phyloP scores from a whole-genome alignment of 2,888 invertebrate species.

The Andrena haemorrhoa region DNA sequence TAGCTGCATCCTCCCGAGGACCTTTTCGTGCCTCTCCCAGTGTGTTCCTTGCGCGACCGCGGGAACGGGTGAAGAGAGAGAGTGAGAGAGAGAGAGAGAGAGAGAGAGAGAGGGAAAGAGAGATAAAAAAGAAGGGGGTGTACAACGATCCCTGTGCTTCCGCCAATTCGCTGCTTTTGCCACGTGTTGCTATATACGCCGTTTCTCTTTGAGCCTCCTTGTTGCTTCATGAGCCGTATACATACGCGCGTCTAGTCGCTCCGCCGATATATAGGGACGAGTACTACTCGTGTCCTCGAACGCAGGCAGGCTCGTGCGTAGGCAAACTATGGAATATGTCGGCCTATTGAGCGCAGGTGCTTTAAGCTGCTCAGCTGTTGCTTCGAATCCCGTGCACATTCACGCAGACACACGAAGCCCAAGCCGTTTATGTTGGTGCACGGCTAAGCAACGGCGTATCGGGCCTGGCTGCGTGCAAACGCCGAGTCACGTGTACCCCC shows the following conservation, averaged over 20 bases:
- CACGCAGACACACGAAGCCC: slow-evolving; percentile 49
- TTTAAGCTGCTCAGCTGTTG: slow-evolving; percentile 82
- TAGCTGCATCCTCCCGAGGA: slow-evolving; percentile 27
- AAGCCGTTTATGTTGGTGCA: slow-evolving; percentile 60
- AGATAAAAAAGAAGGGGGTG: slow-evolving; percentile 19
- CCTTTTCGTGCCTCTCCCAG: slow-evolving; percentile 27
- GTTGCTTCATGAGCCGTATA: slow-evolving; percentile 58
- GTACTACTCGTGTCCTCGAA: slow-evolving; percentile 68
- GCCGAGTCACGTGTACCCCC: slow-evolving; percentile 67
- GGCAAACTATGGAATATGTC: slow-evolving; percentile 74
- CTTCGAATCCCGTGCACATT: slow-evolving; percentile 73
- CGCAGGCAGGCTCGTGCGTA: slow-evolving; percentile 70
- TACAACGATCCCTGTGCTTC: slow-evolving; percentile 52
- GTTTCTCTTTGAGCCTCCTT: slow-evolving; percentile 61
- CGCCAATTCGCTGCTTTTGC: slow-evolving; percentile 62
- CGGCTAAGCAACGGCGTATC: slow-evolving; percentile 47
- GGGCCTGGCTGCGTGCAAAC: slow-evolving; percentile 58
- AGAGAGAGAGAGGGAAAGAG: slow-evolving; percentile 2
- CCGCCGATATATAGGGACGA: slow-evolving; percentile 65
- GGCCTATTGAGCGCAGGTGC: slow-evolving; percentile 80
- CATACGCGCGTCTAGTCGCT: slow-evolving; percentile 57
- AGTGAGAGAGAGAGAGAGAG: not conserved
- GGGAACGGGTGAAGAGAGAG: slow-evolving; percentile 18
- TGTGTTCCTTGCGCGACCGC: slow-evolving; percentile 31
- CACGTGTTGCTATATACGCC: slow-evolving; percentile 63